Evolutionary conservation across 2,888 invertebrate species (phyloP).

Genomic region (Kryphioiulus occultus): DNA sequence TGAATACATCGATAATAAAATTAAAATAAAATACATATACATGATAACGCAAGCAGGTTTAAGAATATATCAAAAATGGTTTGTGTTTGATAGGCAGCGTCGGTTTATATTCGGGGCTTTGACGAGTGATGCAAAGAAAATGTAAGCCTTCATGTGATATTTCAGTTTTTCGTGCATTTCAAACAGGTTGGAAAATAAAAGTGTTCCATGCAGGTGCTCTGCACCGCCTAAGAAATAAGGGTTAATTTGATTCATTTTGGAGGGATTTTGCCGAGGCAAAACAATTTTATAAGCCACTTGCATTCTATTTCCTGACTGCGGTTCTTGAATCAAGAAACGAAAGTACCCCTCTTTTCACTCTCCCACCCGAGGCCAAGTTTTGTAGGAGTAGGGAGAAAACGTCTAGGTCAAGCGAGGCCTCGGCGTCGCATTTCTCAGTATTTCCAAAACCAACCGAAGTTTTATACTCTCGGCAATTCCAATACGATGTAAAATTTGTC

Average conservation of each 20-base stretch:
- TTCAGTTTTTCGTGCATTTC: background rate
- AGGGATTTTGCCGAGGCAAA: background rate
- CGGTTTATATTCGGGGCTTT: too few species aligned
- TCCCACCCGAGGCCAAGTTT: background rate
- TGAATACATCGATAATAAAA: background rate
- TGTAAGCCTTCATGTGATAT: too few species aligned
- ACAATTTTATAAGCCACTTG: background rate
- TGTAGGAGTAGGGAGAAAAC: background rate
- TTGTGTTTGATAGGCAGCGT: background rate
- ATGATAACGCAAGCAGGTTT: too few species aligned
- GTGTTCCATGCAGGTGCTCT: background rate
- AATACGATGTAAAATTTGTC: too few species aligned
- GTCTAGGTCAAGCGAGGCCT: slow-evolving; percentile 16
- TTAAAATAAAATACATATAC: background rate
- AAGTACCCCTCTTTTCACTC: background rate
- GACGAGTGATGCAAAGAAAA: too few species aligned
- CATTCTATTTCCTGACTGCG: background rate
- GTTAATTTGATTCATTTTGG: background rate
- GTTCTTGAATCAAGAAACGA: background rate
- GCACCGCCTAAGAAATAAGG: background rate
- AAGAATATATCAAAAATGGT: too few species aligned
- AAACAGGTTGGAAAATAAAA: background rate
- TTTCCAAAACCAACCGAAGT: background rate
- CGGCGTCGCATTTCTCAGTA: background rate
- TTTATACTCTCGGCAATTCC: background rate